Conservation (phyloP, 2,797 vertebrate genomes). For the Chelmon rostratus region DNA sequence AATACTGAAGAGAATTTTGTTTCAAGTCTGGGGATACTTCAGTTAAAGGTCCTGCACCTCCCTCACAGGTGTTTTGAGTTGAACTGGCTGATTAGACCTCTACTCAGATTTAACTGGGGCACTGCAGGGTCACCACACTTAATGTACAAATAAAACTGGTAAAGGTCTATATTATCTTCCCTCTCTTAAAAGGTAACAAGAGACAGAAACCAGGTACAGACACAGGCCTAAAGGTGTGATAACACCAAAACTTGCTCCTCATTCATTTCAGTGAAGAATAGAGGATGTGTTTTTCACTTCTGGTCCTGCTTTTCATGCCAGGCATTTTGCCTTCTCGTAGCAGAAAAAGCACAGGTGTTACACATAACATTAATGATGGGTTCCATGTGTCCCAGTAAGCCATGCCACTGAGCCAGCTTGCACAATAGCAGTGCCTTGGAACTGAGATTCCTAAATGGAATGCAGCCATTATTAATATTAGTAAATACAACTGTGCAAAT, state of each 20-base stretch:
- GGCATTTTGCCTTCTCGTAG: background rate
- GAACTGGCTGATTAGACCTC: background rate
- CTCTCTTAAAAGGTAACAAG: background rate
- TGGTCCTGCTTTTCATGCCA: background rate
- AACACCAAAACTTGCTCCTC: background rate
- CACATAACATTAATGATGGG: background rate
- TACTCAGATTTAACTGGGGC: background rate
- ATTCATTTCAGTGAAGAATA: background rate
- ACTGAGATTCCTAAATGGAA: background rate
- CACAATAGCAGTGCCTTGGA: background rate
- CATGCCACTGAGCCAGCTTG: background rate
- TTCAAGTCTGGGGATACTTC: no score
- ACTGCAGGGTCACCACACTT: background rate
- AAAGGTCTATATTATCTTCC: background rate
- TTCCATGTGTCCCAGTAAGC: background rate
- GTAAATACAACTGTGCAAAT: slow-evolving; percentile 15
- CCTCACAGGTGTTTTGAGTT: background rate
- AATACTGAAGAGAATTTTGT: background rate
- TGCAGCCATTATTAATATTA: background rate
- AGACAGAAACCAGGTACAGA: background rate
- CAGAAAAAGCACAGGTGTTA: slow-evolving; percentile 13
- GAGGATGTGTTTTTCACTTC: background rate
- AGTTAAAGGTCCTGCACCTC: background rate
- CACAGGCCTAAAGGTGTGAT: background rate
- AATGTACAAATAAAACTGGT: background rate